phyloP scores from a whole-genome alignment of 2,113 vertebrate species.

The Danio rerio region GRCz12tu NC_133177.1:38978001-38978500 shows the following conservation, averaged over 20 bases:
- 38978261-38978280: slow-evolving; percentile 76
- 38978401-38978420: too few species aligned
- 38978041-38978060: too few species aligned
- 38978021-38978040: too few species aligned
- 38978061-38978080: too few species aligned
- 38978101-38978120: slow-evolving; percentile 80
- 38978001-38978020: too few species aligned
- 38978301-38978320: slow-evolving; percentile 86
- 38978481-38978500: too few species aligned
- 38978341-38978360: too few species aligned
- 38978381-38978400: too few species aligned
- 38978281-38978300: slow-evolving; percentile 84
- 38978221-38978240: slow-evolving; percentile 86
- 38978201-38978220: slow-evolving; percentile 76
- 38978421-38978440: too few species aligned
- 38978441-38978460: too few species aligned
- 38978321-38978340: slow-evolving; percentile 80
- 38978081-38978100: neutral
- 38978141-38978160: slow-evolving; percentile 79
- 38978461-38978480: too few species aligned
- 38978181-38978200: slow-evolving; percentile 87
- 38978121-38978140: slow-evolving; percentile 84
- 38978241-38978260: slow-evolving; percentile 78
- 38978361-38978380: too few species aligned
- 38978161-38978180: slow-evolving; percentile 78